phyloP scores from a whole-genome alignment of 2,797 vertebrate species.

The Coccyzus lansbergi region DNA sequence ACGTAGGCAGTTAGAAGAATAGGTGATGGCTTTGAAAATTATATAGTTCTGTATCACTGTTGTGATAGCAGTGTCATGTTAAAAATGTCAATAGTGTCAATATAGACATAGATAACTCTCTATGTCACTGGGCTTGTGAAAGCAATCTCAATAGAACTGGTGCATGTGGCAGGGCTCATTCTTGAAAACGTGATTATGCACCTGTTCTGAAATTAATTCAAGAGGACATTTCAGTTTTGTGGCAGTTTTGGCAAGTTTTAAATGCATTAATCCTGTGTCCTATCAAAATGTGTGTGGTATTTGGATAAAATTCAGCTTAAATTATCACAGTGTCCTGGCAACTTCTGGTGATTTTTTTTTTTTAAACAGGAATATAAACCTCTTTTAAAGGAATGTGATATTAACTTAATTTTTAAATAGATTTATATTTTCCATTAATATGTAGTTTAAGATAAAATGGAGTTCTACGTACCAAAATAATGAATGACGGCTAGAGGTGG shows the following conservation, averaged over 20 bases:
- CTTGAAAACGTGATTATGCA: not conserved
- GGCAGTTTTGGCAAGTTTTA: conserved; percentile 17
- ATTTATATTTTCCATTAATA: not conserved
- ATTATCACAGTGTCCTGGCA: not conserved
- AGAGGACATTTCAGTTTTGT: not conserved
- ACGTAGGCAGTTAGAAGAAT: not conserved
- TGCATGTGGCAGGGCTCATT: not conserved
- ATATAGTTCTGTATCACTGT: fast-evolving
- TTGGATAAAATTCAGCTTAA: conserved; percentile 44
- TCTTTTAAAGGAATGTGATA: not conserved
- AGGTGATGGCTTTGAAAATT: not conserved
- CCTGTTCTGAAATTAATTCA: not conserved
- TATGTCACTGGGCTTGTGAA: not conserved
- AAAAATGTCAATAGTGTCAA: not conserved
- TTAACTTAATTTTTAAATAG: not conserved
- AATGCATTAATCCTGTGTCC: not conserved
- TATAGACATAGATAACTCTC: fast-evolving
- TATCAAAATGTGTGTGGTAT: not conserved
- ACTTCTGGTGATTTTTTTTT: not conserved
- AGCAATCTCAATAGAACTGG: not conserved
- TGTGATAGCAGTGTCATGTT: not conserved
- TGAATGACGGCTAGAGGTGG: not conserved
- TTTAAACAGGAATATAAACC: not conserved
- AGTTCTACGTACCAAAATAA: not conserved
- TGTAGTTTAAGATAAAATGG: not conserved